These are phyloP conservation scores for Xylocampa areola DNA, from an alignment of 2,888 invertebrate species.

Conservation along the genomic window DNA sequence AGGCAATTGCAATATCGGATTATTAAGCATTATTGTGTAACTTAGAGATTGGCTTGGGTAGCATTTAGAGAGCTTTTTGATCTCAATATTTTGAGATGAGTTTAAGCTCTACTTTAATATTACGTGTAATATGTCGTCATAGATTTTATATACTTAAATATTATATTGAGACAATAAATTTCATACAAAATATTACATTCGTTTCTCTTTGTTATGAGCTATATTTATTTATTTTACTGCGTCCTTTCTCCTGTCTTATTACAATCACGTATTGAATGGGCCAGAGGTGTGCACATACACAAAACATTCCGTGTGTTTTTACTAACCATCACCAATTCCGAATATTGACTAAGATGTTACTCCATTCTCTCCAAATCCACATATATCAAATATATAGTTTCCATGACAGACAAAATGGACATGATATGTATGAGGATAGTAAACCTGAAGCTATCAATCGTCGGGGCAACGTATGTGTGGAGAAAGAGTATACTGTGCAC, in stretches of 20 bases:
- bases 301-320: too few species aligned
- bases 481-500: conserved; percentile 65
- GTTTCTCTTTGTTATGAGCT: conserved; percentile 1
- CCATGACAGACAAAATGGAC: conserved; percentile 61
- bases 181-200: conserved; percentile 1
- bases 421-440: conserved; percentile 59
- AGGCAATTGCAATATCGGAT: conserved; percentile 30
- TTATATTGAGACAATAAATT: conserved; percentile 10
- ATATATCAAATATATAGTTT: conserved; percentile 67
- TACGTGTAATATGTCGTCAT: not conserved
- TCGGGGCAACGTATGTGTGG: conserved; percentile 61
- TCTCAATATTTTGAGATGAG: conserved; percentile 29
- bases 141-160: conserved; percentile 4
- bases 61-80: conserved; percentile 22
- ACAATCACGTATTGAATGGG: too few species aligned
- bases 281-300: too few species aligned
- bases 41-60: too few species aligned
- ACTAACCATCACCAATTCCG: too few species aligned
- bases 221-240: too few species aligned
- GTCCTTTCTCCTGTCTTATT: too few species aligned
- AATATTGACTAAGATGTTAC: not conserved
- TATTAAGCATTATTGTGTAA: conserved; percentile 20
- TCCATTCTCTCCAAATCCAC: conserved; percentile 64
- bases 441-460: conserved; percentile 59
- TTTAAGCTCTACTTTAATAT: conserved; percentile 3